phyloP scores from a whole-genome alignment of 2,113 vertebrate species.

The Hippopotamus amphibius region DNA sequence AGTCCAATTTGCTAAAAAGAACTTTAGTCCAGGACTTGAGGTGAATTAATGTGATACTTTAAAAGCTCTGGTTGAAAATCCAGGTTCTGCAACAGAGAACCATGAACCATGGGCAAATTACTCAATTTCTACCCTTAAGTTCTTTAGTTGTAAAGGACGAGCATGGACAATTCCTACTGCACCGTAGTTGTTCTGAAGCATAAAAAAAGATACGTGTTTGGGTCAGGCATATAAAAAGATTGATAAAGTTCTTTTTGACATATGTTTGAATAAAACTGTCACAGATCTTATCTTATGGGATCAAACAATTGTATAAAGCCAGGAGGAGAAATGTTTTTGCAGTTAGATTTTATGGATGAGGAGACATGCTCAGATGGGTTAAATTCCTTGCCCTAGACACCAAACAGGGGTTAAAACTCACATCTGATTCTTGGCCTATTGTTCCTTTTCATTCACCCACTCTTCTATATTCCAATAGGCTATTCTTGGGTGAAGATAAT shows the following conservation, averaged over 20 bases:
- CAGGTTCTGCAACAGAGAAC: not conserved
- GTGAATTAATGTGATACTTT: not conserved
- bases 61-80: not conserved
- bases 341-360: not conserved
- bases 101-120: too few relatives aligned
- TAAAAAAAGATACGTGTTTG: not conserved
- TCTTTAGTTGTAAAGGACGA: not conserved
- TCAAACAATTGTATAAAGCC: not conserved
- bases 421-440: not conserved
- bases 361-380: not conserved
- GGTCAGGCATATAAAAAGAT: not conserved
- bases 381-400: not conserved
- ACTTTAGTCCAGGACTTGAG: not conserved
- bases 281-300: not conserved
- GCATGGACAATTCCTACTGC: not conserved
- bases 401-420: not conserved
- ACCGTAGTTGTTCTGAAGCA: not conserved
- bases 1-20: not conserved
- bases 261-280: not conserved
- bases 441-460: not conserved
- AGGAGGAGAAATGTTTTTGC: not conserved
- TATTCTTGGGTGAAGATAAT: not conserved
- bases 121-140: not conserved
- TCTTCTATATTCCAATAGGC: not conserved
- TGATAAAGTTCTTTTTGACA: constrained; percentile 47